A percentile compares a stretch with the other conserved stretches of the same genome.
phyloP scores from a whole-genome alignment of 2,888 invertebrate species.

The Junonia oenone region DNA sequence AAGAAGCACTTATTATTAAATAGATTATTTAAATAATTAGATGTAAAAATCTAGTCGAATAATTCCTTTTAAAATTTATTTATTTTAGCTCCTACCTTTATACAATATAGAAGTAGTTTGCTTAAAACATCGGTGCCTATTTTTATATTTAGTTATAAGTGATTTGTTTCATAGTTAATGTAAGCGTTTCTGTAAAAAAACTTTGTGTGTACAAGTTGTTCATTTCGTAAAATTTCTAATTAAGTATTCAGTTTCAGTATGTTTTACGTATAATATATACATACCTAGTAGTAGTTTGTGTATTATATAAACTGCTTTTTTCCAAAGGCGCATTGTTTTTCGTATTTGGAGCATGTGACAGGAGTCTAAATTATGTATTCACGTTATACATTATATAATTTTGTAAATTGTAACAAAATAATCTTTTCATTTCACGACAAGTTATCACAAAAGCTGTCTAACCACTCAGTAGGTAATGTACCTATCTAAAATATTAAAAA shows the following conservation, averaged over 20 bases:
- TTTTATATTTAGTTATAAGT: constrained; percentile 37
- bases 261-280: background rate
- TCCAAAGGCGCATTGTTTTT: background rate
- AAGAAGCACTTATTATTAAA: constrained; percentile 27
- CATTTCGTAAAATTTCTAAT: background rate
- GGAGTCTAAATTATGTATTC: too few relatives aligned
- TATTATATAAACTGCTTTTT: background rate
- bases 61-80: constrained; percentile 25
- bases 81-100: constrained; percentile 27
- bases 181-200: constrained; percentile 20
- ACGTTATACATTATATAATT: too few relatives aligned
- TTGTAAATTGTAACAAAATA: too few relatives aligned
- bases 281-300: background rate
- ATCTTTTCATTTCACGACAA: too few relatives aligned
- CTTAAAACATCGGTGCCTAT: constrained; percentile 65
- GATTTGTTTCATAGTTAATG: constrained; percentile 31
- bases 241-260: background rate
- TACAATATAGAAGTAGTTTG: constrained; percentile 51
- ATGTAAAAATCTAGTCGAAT: constrained; percentile 27
- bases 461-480: too few relatives aligned
- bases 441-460: too few relatives aligned
- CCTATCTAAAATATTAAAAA: too few relatives aligned
- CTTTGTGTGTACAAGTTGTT: background rate
- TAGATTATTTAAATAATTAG: constrained; percentile 30
- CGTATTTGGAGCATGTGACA: background rate